Evolutionary conservation across 2,113 vertebrate species (phyloP), one percentile per base, ranked within the genome.

Genomic region (Colistium nudipinnis): DNA sequence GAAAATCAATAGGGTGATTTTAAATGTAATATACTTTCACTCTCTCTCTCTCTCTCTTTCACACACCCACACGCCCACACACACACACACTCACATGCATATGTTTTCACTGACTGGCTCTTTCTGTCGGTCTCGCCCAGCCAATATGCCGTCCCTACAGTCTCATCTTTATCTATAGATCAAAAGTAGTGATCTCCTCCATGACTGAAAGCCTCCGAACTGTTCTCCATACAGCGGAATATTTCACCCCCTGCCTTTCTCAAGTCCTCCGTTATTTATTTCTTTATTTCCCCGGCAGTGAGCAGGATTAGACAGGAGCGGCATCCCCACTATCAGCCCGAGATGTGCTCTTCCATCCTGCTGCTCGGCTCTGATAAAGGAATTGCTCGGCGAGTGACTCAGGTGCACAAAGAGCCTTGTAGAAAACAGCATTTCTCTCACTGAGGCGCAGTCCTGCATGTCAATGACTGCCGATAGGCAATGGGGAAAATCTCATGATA

Each of bases 361-460:
- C 91, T 91, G 91, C 87, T 86, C 62, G 20, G 60, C 75, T 65
- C 87, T 88, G 91, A 92, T 91, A 91, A 92, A 91, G 86, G 76
- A 87, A 79, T 80, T 66, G 82, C 82, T 85, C 70, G 10, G 69
- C 64, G 77, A 86, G 85, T 85, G 81, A 84, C 87, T 89, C 82
- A 82, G 84, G 84, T 89, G 84, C 80, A 79, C 69, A 64, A 76
- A 77, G 79, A 84, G 80, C 73, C 70, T 75, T 70, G 70, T 63
- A 78, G 78, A 86, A 88, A 89, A 86, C 81, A 90, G 76, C 76
- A 82, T 89, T 91, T 88, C 84, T 92, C 80, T 71, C 65, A 56
- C 64, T 72, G 85, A 71, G 52, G 70, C 65, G 54, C 55, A 36
- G 65, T 60, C 70, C 63, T 88, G 87, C 85, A 90, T 91, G 80